A percentile compares a stretch with the other conserved stretches of the same genome.
phyloP scores from a whole-genome alignment of 2,888 invertebrate genomes.

The Rhimphoctona megacephalus region DNA sequence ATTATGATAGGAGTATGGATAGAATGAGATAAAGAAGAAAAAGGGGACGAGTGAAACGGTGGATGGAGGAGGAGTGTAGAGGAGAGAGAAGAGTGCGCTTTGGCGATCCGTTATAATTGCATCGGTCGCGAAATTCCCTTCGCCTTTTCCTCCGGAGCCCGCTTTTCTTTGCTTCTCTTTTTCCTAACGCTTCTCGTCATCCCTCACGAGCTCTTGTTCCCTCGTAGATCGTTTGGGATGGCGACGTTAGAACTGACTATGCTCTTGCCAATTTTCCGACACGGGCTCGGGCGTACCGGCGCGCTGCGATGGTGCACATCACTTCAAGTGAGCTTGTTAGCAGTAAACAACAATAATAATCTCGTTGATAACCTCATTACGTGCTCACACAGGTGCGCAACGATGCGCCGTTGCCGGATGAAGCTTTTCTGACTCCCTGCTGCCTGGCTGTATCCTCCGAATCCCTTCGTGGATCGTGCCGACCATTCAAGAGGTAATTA shows the following conservation, averaged over 20 bases:
- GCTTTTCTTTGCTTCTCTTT: slow-evolving; percentile 11
- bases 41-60: background rate
- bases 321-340: slow-evolving; percentile 77
- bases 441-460: background rate
- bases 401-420: slow-evolving; percentile 53
- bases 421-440: slow-evolving; percentile 47
- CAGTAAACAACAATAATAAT: slow-evolving; percentile 82
- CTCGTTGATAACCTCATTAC: slow-evolving; percentile 79
- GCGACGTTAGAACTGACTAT: slow-evolving; percentile 1
- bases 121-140: slow-evolving; percentile 50
- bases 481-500: slow-evolving; percentile 75
- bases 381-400: slow-evolving; percentile 64
- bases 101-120: slow-evolving; percentile 57
- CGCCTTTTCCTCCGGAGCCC: slow-evolving; percentile 3
- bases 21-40: slow-evolving; percentile 21
- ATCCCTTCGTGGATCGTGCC: slow-evolving; percentile 61
- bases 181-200: background rate
- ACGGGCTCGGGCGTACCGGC: slow-evolving; percentile 25
- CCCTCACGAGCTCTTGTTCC: slow-evolving; percentile 3
- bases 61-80: slow-evolving; percentile 17
- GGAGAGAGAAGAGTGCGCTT: background rate
- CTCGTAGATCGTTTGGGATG: background rate
- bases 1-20: slow-evolving; percentile 29
- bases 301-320: background rate
- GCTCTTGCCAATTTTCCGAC: slow-evolving; percentile 36